These are phyloP conservation scores for Otus scops DNA, from an alignment of 2,797 vertebrate species.

Conservation along the genomic window DNA sequence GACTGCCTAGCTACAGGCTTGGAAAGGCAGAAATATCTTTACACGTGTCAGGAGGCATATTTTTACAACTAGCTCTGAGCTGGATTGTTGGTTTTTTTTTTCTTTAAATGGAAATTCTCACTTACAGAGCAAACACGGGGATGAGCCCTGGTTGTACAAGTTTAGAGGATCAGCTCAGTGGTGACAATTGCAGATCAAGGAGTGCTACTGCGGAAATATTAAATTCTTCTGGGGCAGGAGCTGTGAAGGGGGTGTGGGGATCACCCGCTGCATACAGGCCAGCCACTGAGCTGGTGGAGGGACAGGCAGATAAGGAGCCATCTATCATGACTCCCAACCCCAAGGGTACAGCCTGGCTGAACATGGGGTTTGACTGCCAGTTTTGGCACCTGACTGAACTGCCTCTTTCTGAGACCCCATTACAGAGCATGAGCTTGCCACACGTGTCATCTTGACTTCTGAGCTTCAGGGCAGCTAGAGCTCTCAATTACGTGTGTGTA, in stretches of 20 bases:
- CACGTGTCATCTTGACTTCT: accelerated
- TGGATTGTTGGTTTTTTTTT: neutral
- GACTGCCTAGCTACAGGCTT: neutral
- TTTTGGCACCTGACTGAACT: neutral
- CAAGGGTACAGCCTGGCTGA: neutral
- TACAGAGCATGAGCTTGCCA: neutral
- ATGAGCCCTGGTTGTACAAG: neutral
- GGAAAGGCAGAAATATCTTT: neutral
- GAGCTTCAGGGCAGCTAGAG: neutral
- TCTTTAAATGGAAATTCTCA: neutral
- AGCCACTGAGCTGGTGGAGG: neutral
- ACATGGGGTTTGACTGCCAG: neutral
- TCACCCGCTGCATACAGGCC: neutral
- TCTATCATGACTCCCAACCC: accelerated
- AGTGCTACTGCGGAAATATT: accelerated
- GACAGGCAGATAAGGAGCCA: neutral
- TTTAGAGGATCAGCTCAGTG: neutral
- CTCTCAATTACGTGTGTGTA: accelerated
- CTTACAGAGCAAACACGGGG: neutral
- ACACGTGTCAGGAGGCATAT: neutral
- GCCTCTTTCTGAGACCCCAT: neutral
- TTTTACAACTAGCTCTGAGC: neutral
- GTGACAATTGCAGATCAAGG: neutral
- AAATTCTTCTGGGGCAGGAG: neutral
- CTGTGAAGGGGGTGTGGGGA: neutral